phyloP scores from a whole-genome alignment of 2,797 vertebrate species.

The Acipenser oxyrinchus region DNA sequence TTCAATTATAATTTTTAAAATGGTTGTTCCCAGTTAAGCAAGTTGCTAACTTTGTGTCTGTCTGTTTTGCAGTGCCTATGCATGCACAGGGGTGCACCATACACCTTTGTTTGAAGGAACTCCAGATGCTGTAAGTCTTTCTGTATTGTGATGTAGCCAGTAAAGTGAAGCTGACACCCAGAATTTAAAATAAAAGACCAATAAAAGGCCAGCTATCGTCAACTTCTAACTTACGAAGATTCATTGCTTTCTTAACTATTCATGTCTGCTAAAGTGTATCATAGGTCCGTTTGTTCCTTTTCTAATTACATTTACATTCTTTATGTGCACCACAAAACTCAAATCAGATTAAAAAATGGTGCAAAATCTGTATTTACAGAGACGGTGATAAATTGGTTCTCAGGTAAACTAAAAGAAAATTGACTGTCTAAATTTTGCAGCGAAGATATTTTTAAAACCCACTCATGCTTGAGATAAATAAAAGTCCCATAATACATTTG shows the following conservation, averaged over 20 bases:
- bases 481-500: not conserved
- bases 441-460: not conserved
- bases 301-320: slow-evolving; percentile 13
- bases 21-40: not conserved
- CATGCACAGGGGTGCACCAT: slow-evolving; percentile 4
- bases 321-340: slow-evolving; percentile 21
- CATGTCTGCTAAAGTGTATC: too few species aligned
- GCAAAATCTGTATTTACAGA: not conserved
- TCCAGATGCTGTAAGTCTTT: too few species aligned
- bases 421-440: not conserved
- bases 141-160: too few species aligned
- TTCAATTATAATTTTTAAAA: not conserved
- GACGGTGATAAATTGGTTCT: slow-evolving; percentile 3
- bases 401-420: slow-evolving; percentile 3
- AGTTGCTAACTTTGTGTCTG: not conserved
- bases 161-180: too few species aligned
- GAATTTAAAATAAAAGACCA: too few species aligned
- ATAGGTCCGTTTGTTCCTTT: too few species aligned
- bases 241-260: slow-evolving; percentile 12
- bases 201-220: too few species aligned
- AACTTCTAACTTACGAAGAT: too few species aligned
- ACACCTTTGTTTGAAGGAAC: too few species aligned
- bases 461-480: not conserved
- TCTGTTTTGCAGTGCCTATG: slow-evolving; percentile 20
- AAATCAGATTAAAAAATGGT: not conserved